phyloP scores from a whole-genome alignment of 2,113 vertebrate species.

The Solea solea region DNA sequence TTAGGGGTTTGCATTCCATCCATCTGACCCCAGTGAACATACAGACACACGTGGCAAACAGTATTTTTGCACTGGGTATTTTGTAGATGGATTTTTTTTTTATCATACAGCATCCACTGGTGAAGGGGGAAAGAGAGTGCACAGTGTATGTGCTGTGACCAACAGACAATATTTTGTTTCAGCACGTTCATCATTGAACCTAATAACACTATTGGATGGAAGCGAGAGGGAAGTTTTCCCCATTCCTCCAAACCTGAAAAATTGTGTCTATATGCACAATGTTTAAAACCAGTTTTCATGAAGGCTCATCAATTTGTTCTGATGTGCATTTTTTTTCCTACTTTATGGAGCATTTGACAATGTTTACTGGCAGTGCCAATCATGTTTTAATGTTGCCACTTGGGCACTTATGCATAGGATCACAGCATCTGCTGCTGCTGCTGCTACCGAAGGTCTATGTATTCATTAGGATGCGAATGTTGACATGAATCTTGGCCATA shows the following conservation, averaged over 20 bases:
- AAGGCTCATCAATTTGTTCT: conserved; percentile 23
- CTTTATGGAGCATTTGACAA: conserved; percentile 58
- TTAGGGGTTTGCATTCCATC: conserved; percentile 29
- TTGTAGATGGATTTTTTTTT: background rate
- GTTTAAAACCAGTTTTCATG: conserved; percentile 19
- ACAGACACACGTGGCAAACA: conserved; percentile 22
- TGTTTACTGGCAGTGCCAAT: conserved; percentile 28
- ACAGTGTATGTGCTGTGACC: conserved; percentile 37
- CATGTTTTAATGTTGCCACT: conserved; percentile 52
- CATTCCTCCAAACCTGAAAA: conserved; percentile 20
- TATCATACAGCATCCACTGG: conserved; percentile 22
- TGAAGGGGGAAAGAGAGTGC: conserved; percentile 44
- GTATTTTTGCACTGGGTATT: conserved; percentile 52
- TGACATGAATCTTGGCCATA: conserved; percentile 26
- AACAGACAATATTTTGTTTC: conserved; percentile 43
- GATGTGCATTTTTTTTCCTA: conserved; percentile 45
- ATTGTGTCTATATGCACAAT: conserved; percentile 23
- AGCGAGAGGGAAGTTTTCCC: conserved; percentile 37
- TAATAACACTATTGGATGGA: conserved; percentile 32
- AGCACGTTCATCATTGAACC: conserved; percentile 45
- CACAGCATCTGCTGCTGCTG: conserved; percentile 44
- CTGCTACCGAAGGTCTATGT: conserved; percentile 21
- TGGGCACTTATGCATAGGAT: conserved; percentile 35
- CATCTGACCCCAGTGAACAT: conserved; percentile 52
- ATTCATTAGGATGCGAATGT: conserved; percentile 9